phyloP scores from a whole-genome alignment of 2,113 vertebrate species.

The Salminus brasiliensis region DNA sequence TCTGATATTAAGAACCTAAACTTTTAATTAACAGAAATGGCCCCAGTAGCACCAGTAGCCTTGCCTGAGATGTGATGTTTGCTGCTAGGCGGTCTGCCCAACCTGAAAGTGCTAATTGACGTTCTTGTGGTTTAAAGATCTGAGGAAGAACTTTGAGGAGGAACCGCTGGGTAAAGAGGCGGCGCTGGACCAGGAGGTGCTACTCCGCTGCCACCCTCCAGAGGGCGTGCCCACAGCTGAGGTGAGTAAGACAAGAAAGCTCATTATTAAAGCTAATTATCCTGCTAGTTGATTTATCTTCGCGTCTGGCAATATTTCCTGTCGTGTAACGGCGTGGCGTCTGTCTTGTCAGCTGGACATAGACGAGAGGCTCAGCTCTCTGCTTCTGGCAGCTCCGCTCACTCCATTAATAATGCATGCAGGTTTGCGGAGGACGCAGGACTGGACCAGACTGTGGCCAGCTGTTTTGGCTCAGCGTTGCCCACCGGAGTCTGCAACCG shows the following conservation, averaged over 20 bases:
- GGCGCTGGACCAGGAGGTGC: slow-evolving; percentile 92
- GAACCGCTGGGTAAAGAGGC: slow-evolving; percentile 93
- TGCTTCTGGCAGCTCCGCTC: slow-evolving; percentile 69
- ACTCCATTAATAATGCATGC: slow-evolving; percentile 76
- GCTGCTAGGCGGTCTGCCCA: background rate
- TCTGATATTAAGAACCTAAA: background rate
- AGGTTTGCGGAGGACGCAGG: slow-evolving; percentile 64
- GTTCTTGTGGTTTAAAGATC: slow-evolving; percentile 74
- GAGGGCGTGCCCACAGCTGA: slow-evolving; percentile 93
- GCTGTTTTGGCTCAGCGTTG: slow-evolving; percentile 64
- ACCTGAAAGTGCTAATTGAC: background rate
- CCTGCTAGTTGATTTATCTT: slow-evolving; percentile 73
- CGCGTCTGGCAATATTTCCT: slow-evolving; percentile 66
- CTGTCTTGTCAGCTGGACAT: slow-evolving; percentile 69
- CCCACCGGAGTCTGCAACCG: slow-evolving; percentile 59
- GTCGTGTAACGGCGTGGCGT: slow-evolving; percentile 51
- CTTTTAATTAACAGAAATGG: background rate
- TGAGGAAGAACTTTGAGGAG: slow-evolving; percentile 98
- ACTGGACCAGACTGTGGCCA: slow-evolving; percentile 65
- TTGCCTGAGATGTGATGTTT: background rate
- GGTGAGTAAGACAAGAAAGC: slow-evolving; percentile 78
- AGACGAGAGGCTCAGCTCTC: slow-evolving; percentile 63
- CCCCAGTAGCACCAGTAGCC: background rate
- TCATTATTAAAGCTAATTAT: slow-evolving; percentile 68
- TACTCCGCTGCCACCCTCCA: slow-evolving; percentile 91